Evolutionary conservation across 1,140 invertebrate genomes (phyloP), one percentile per base, ranked within the genome.

Genomic region (Pseudachorutes palmiensis): DNA sequence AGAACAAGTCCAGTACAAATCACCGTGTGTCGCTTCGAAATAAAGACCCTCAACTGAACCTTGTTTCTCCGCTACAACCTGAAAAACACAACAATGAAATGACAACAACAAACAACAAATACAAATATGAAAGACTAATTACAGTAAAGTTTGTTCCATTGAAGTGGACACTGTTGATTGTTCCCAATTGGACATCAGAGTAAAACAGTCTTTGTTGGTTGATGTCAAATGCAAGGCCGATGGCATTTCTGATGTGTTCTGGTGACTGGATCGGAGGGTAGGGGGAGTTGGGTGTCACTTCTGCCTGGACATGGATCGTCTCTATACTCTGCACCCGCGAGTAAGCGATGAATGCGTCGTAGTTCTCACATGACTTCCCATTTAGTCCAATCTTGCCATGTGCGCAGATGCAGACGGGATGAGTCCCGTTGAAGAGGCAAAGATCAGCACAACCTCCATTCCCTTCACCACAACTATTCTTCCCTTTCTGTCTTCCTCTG

Each of bases 171-270:
- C 83, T 81, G 77, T 89, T 89, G 70, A 95, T 92, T 61, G 88
- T 86, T 58, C 88, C 89, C 67, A 84, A 79, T 75, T 92, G 88
- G 70, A 94, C 91, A 77, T 94, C 92, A 1, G 90, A 92, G 79
- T 91, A 94, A 79, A 90, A 94, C 24, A 94, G 78, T 55, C 84
- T 78, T 64, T 85, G 79, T 1, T 79, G 79, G 65, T 80, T 79
- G 76, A 90, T 91, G 79, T 92, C 88, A 78, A 87, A 91, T 1
- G 88, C 83, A 3, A 95, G 80, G 31, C 88, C 89, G 74, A 94
- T 92, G 2, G 90, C 89, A 79, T 93, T 92, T 55, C 87, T 81
- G 82, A 93, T 88, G 65, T 85, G 77, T 1, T 84, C 82, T 62
- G 81, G 82, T 72, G 88, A 84, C 66, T 85, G 82, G 32, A 94